These are phyloP conservation scores for Oscheius sp. DNA, from an alignment of 2,888 invertebrate species.

Conservation along the genomic window DNA sequence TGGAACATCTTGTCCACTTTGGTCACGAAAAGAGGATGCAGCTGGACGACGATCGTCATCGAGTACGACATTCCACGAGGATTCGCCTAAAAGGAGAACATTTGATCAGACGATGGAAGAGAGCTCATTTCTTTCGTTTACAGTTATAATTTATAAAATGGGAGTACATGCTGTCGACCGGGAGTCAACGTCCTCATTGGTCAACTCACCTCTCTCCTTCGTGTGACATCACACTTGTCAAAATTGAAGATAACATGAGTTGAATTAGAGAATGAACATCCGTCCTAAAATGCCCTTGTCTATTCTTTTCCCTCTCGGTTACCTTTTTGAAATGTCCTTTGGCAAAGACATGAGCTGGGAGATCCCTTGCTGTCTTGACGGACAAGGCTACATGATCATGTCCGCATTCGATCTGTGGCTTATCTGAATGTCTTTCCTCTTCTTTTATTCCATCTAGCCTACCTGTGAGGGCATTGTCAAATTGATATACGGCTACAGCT, in stretches of 20 bases:
- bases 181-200: too few species aligned
- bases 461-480: constrained; percentile 30
- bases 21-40: constrained; percentile 70
- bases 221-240: constrained; percentile 66
- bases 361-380: constrained; percentile 54
- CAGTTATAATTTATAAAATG: too few species aligned
- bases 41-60: constrained; percentile 71
- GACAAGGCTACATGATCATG: constrained; percentile 60
- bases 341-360: constrained; percentile 68
- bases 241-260: constrained; percentile 65
- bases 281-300: constrained; percentile 47
- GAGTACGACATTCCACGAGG: constrained; percentile 70
- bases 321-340: constrained; percentile 66
- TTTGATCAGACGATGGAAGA: neutral
- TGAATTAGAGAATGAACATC: constrained; percentile 60
- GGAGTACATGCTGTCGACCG: too few species aligned
- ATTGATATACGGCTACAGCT: constrained; percentile 10
- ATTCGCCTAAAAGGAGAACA: constrained; percentile 54
- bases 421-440: constrained; percentile 21
- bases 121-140: too few species aligned
- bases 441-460: neutral
- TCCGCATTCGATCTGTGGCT: constrained; percentile 35
- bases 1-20: constrained; percentile 70
- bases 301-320: neutral
- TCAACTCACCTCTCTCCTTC: constrained; percentile 65